Base-by-base conservation (phyloP, 2,888 invertebrate species). In the Ligdia adustata region DNA sequence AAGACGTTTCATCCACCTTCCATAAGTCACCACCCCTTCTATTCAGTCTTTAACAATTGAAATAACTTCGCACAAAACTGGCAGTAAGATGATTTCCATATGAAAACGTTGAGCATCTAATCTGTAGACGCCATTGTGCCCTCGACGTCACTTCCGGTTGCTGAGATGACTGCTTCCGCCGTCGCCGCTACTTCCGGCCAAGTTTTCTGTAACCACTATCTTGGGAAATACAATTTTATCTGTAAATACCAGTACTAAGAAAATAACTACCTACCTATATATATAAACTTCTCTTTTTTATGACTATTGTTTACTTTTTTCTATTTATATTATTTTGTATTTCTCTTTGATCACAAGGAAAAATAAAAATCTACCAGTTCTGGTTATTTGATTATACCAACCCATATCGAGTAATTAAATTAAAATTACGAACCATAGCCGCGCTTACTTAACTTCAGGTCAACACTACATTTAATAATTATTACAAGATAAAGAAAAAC, bases 61-160 rank as follows among this genome's bases (percentile, higher is more conserved):
- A 56, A 53, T 45, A 49, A 45, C 35, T 43, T 35, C 38, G 15
- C 43, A n/a, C n/a, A 48, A 48, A 51, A 52, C 46, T 52, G 42
- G 4, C 37, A 27, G n/a, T 15, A 29, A 29, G 15, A 50, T 54
- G 48, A 62, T 62, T 62, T 60, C 52, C 57, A 62, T 62, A 56
- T 52, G 56, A 61, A 61, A 62, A 56, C 52, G 51, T 27, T 24
- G 49, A 34, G 35, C 42, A 37, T 53, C 49, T 59, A 56, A 58
- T 52, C 55, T 54, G 43, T 51, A 55, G 78, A 67, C 80, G 79
- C 75, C 79, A 62, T 60, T 59, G 66, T 69, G 74, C 64, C 70
- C 65, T 46, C 64, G 57, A 66, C 69, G 70, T 77, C 73, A 74
- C 72, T 64, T 72, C 79, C 75, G 69, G 64, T 57, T 55, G 68